Percentiles rank a stretch among this genome's conserved stretches.
Conservation (phyloP, 2,113 vertebrate species). For the Stercorarius parasiticus region DNA sequence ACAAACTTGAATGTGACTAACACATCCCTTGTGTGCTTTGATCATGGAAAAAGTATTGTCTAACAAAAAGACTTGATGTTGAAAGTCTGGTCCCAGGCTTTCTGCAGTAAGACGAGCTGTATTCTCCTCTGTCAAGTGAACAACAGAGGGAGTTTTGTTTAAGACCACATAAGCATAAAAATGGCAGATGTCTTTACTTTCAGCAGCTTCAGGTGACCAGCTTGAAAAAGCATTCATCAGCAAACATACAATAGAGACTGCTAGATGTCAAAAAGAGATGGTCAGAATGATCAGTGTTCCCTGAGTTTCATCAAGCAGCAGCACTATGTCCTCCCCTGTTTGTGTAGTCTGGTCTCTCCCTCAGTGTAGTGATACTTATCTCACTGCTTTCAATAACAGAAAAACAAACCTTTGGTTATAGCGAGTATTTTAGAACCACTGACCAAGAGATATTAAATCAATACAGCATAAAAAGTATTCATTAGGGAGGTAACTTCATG, state of each 20-base stretch:
- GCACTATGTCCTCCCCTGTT: conserved; percentile 60
- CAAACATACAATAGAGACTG: conserved; percentile 70
- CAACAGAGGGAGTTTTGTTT: conserved; percentile 86
- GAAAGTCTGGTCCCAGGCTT: conserved; percentile 64
- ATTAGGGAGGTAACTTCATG: neutral
- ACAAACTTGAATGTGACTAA: conserved; percentile 76
- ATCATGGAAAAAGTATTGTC: conserved; percentile 82
- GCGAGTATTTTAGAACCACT: conserved; percentile 34
- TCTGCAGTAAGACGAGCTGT: conserved; percentile 77
- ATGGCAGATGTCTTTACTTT: conserved; percentile 73
- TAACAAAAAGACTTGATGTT: conserved; percentile 68
- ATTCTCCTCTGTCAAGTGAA: conserved; percentile 76
- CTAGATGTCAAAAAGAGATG: conserved; percentile 76
- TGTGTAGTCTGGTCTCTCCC: conserved; percentile 60
- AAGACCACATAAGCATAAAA: conserved; percentile 73
- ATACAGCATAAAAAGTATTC: neutral
- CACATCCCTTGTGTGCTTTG: conserved; percentile 79
- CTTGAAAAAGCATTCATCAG: conserved; percentile 63
- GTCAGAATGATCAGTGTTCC: conserved; percentile 61
- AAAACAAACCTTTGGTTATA: conserved; percentile 68
- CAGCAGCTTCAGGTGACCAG: conserved; percentile 64
- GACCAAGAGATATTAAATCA: neutral
- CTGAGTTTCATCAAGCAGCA: conserved; percentile 59
- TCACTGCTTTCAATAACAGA: conserved; percentile 66
- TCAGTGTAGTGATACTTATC: conserved; percentile 63